Evolutionary conservation across 2,888 invertebrate species (phyloP).

Genomic region (Ophion slaviceki): DNA sequence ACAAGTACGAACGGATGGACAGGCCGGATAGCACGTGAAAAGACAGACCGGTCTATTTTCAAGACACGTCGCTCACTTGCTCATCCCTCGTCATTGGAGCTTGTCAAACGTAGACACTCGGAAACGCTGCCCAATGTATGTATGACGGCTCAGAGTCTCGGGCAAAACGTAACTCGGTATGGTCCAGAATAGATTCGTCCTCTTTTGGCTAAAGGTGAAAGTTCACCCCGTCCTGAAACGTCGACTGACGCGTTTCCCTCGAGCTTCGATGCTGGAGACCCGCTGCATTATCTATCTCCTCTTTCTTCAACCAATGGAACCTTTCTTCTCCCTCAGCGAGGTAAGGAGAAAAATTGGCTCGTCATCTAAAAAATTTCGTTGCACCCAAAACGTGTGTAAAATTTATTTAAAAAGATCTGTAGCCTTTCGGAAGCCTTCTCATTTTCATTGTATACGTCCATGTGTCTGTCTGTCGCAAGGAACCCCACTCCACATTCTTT

Average conservation of each 20-base stretch:
- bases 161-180: constrained; percentile 28
- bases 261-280: not conserved
- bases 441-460: too few species aligned
- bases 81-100: constrained; percentile 1
- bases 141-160: not conserved
- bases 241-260: constrained; percentile 42
- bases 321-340: not conserved
- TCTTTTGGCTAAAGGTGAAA: constrained; percentile 47
- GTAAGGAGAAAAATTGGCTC: not conserved
- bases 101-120: constrained; percentile 6
- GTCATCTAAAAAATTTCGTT: not conserved
- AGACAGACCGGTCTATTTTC: not conserved
- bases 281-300: not conserved
- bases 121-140: not conserved
- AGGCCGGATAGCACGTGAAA: not conserved
- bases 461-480: too few species aligned
- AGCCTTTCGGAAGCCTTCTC: too few species aligned
- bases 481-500: too few species aligned
- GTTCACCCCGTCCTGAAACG: constrained; percentile 23
- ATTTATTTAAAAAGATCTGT: too few species aligned
- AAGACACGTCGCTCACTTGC: not conserved
- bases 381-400: too few species aligned
- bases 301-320: not conserved
- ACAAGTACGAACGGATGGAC: not conserved
- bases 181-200: constrained; percentile 46